phyloP scores from a whole-genome alignment of 1,140 invertebrate genomes.

The Rhyzopertha dominica region DNA sequence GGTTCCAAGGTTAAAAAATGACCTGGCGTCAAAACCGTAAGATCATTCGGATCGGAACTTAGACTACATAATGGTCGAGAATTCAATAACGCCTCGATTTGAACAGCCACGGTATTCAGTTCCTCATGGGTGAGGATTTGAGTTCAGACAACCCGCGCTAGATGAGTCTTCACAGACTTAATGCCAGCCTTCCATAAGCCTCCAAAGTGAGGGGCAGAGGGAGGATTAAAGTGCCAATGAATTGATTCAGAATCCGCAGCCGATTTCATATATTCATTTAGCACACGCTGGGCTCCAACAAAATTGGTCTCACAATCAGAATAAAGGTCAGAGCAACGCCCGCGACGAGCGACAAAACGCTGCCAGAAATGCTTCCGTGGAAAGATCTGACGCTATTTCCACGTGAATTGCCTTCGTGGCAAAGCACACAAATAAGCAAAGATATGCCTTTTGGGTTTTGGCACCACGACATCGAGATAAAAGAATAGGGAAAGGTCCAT shows the following conservation, averaged over 20 bases:
- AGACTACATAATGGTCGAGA: too few species aligned
- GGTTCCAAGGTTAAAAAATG: too few species aligned
- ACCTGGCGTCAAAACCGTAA: too few species aligned
- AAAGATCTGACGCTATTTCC: conserved; percentile 4
- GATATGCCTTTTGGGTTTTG: too few species aligned
- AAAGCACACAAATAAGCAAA: too few species aligned
- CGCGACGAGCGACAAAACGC: too few species aligned
- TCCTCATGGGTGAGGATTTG: background rate
- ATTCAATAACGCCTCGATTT: too few species aligned
- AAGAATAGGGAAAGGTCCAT: too few species aligned
- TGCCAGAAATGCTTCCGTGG: conserved; percentile 2
- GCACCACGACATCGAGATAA: too few species aligned
- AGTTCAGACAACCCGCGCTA: background rate
- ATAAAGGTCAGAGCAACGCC: too few species aligned
- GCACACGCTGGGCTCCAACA: conserved; percentile 12
- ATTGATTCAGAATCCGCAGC: conserved; percentile 27
- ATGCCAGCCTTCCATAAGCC: conserved; percentile 42
- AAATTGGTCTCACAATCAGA: conserved; percentile 28
- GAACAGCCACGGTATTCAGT: background rate
- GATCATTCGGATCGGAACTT: too few species aligned
- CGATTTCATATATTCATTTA: too few species aligned
- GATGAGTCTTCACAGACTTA: conserved; percentile 3
- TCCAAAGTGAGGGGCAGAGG: conserved; percentile 42
- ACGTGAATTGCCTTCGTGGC: conserved; percentile 2
- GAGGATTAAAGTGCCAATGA: conserved; percentile 44